phyloP scores from a whole-genome alignment of 2,113 vertebrate genomes.

The Xiphophorus maculatus region DNA sequence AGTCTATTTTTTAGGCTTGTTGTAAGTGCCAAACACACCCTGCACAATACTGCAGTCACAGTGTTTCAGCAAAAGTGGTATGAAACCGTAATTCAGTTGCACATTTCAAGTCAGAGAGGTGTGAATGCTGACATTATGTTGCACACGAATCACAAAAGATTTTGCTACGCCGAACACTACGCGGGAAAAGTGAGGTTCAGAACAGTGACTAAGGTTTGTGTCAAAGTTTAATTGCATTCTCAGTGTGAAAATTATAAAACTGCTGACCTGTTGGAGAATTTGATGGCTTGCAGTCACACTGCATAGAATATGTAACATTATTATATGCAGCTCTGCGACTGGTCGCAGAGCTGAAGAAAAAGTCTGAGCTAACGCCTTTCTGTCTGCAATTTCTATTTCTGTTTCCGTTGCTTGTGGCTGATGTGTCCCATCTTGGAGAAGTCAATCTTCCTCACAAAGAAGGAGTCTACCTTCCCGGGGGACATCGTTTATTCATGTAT shows the following conservation, averaged over 20 bases:
- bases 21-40: slow-evolving; percentile 17
- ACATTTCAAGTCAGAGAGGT: slow-evolving; percentile 26
- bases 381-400: slow-evolving; percentile 74
- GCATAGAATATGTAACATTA: slow-evolving; percentile 73
- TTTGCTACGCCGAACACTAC: background rate
- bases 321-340: slow-evolving; percentile 69
- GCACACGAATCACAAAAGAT: slow-evolving; percentile 21
- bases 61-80: slow-evolving; percentile 15
- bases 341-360: slow-evolving; percentile 55
- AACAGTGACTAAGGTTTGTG: slow-evolving; percentile 50
- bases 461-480: slow-evolving; percentile 71
- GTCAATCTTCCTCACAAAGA: slow-evolving; percentile 82
- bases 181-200: slow-evolving; percentile 22
- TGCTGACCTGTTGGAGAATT: slow-evolving; percentile 71
- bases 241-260: slow-evolving; percentile 69
- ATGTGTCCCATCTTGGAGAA: slow-evolving; percentile 79
- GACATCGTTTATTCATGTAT: slow-evolving; percentile 82
- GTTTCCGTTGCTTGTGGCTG: slow-evolving; percentile 72
- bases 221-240: slow-evolving; percentile 71
- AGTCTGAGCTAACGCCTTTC: slow-evolving; percentile 57
- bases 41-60: slow-evolving; percentile 6
- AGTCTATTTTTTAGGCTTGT: slow-evolving; percentile 7
- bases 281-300: slow-evolving; percentile 69
- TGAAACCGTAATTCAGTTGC: slow-evolving; percentile 32
- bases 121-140: slow-evolving; percentile 40